These are phyloP conservation scores for Sarcophaga bullata DNA, from an alignment of 1,140 invertebrate genomes.

Conservation along the genomic window DNA sequence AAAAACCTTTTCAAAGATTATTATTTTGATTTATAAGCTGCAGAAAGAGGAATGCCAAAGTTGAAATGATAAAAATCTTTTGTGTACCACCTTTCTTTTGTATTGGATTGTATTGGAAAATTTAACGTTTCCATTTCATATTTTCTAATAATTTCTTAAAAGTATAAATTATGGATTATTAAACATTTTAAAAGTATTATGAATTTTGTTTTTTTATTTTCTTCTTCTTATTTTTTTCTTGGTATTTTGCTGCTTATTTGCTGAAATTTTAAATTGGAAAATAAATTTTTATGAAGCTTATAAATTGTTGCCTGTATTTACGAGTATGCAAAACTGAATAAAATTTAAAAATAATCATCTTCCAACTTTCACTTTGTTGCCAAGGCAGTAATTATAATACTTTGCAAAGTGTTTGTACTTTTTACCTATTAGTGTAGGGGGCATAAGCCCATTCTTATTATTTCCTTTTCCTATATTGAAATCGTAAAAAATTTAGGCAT, in stretches of 20 bases:
- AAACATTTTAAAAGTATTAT: not conserved
- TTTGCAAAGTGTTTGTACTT: not conserved
- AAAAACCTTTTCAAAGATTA: constrained; percentile 34
- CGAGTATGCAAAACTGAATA: no score
- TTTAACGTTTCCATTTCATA: not conserved
- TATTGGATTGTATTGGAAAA: not conserved
- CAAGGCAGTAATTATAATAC: not conserved
- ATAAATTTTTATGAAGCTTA: no score
- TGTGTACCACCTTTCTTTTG: not conserved
- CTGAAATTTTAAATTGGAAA: no score
- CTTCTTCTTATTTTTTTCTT: no score
- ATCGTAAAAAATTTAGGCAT: constrained; percentile 32
- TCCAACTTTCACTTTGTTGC: not conserved
- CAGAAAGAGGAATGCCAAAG: not conserved
- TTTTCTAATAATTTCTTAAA: not conserved
- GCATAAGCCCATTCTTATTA: constrained; percentile 16
- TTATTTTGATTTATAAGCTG: constrained; percentile 37
- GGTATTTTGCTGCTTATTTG: no score
- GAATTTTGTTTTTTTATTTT: not conserved
- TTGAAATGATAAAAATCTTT: not conserved
- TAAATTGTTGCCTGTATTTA: no score
- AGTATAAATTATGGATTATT: not conserved
- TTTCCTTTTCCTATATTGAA: constrained; percentile 30
- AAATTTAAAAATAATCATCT: not conserved
- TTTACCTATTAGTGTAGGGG: constrained; percentile 10